phyloP scores from a whole-genome alignment of 1,140 invertebrate genomes.

The Ruditapes philippinarum region DNA sequence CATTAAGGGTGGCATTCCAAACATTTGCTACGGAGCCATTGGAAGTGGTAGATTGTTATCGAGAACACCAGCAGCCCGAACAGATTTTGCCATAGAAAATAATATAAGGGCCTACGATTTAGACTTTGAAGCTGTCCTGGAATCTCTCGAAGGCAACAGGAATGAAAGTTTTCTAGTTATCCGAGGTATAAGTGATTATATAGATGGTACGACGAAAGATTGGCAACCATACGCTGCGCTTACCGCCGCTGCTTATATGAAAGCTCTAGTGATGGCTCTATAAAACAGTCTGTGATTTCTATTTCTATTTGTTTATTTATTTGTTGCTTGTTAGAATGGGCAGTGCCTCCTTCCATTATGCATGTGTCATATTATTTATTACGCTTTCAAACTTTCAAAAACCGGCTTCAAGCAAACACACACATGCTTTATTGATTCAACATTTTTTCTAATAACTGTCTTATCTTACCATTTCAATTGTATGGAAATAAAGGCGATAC shows the following conservation, averaged over 20 bases:
- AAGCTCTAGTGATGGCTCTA: slow-evolving; percentile 91
- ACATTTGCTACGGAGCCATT: slow-evolving; percentile 93
- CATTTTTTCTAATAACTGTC: too few relatives aligned
- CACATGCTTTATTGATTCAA: too few relatives aligned
- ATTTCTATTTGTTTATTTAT: too few relatives aligned
- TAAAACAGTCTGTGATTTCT: background rate
- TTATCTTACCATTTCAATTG: too few relatives aligned
- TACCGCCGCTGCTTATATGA: slow-evolving; percentile 96
- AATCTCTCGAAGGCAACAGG: slow-evolving; percentile 94
- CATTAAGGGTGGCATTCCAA: slow-evolving; percentile 65
- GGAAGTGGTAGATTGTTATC: slow-evolving; percentile 92
- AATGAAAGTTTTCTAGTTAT: slow-evolving; percentile 93
- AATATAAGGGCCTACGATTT: slow-evolving; percentile 96
- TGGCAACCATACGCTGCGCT: slow-evolving; percentile 98
- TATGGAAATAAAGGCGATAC: too few relatives aligned
- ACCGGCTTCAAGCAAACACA: too few relatives aligned
- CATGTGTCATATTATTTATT: too few relatives aligned
- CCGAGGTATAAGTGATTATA: slow-evolving; percentile 97
- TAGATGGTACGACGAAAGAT: slow-evolving; percentile 96
- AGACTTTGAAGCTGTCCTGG: slow-evolving; percentile 94
- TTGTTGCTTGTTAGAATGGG: too few relatives aligned
- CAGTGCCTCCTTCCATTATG: too few relatives aligned
- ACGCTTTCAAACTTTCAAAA: too few relatives aligned
- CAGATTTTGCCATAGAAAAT: slow-evolving; percentile 89
- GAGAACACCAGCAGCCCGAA: slow-evolving; percentile 87